Conservation (phyloP, 2,888 invertebrate species). For the Venusia cambrica region DNA sequence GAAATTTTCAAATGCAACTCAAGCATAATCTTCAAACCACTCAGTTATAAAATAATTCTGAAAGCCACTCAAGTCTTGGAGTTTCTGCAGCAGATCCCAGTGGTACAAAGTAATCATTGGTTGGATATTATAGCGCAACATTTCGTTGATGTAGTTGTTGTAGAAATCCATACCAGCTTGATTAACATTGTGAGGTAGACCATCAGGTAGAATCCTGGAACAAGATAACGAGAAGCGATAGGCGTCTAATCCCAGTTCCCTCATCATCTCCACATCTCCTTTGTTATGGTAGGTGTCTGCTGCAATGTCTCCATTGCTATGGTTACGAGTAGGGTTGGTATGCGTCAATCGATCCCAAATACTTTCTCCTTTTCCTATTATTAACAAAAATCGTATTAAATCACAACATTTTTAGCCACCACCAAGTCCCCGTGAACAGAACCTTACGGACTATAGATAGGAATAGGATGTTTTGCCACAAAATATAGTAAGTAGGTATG, state of each 20-base stretch:
- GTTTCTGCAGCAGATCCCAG: constrained; percentile 75
- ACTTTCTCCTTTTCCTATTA: constrained; percentile 49
- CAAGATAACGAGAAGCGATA: constrained; percentile 82
- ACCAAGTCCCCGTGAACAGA: too few relatives aligned
- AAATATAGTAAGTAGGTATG: neutral
- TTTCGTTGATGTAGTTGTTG: constrained; percentile 82
- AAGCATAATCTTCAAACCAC: constrained; percentile 74
- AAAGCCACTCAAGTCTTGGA: constrained; percentile 80
- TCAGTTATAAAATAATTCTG: constrained; percentile 57
- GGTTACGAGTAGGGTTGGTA: constrained; percentile 39
- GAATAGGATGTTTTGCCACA: too few relatives aligned
- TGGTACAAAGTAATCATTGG: constrained; percentile 82
- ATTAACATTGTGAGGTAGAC: constrained; percentile 73
- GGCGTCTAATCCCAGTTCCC: constrained; percentile 62
- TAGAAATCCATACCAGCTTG: constrained; percentile 83
- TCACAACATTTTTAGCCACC: too few relatives aligned
- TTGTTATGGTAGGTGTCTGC: constrained; percentile 82
- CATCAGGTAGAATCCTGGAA: constrained; percentile 82
- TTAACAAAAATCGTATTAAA: too few relatives aligned
- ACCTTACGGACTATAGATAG: too few relatives aligned
- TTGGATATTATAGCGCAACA: constrained; percentile 80
- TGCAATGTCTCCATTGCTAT: constrained; percentile 79
- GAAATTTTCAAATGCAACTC: constrained; percentile 58
- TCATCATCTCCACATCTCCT: constrained; percentile 74
- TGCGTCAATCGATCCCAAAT: constrained; percentile 58